Evolutionary conservation across 2,888 invertebrate species (phyloP), one percentile per base, ranked within the genome.

Genomic region (Xanthorhoe designata): DNA sequence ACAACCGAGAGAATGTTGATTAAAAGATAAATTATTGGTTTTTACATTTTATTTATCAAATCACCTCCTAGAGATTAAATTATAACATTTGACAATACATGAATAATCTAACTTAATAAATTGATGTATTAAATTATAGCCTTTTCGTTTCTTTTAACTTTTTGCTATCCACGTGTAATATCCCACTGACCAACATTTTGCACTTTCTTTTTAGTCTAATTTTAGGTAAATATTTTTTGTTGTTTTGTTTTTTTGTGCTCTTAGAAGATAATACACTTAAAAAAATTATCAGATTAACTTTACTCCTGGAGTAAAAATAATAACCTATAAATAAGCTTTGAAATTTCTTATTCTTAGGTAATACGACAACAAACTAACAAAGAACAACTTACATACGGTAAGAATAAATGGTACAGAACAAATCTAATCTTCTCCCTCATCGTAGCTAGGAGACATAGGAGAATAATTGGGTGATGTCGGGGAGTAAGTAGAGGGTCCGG

Each of bases 401-500:
- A 53, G 58, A 54, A 42, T 45, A 61, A 29, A 69, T 65, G 35
- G 56, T 50, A 64, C 51, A 63, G 68, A 51, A 64, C 24, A n/a
- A 61, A 19, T 76, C 81, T 88, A 91, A 85, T 92, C 91, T 57
- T 95, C 95, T 56, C 93, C 91, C 15, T 94, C 94, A 66, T 95
- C 95, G 87, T 94, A 95, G 67, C 92, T 94, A 8, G 96, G 96
- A 19, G 95, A 95, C 42, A 96, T 95, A 0, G 96, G 96, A 2
- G 95, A 95, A 71, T 90, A 91, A 24, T 86, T 86, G 0, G 89
- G 90, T 29, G 92, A 92, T 42, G 91, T 91, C 0, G 92, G 91
- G 2, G 92, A 92, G 68, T 89, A 94, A 24, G 87, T 86, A 10
- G 86, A 88, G 18, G 92, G 96, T 94, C 68, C 98, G 18, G 81